A percentile compares a stretch with the other conserved stretches of the same genome.
Evolutionary conservation across 2,113 vertebrate species (phyloP).

Genomic region (Misgurnus anguillicaudatus): DNA sequence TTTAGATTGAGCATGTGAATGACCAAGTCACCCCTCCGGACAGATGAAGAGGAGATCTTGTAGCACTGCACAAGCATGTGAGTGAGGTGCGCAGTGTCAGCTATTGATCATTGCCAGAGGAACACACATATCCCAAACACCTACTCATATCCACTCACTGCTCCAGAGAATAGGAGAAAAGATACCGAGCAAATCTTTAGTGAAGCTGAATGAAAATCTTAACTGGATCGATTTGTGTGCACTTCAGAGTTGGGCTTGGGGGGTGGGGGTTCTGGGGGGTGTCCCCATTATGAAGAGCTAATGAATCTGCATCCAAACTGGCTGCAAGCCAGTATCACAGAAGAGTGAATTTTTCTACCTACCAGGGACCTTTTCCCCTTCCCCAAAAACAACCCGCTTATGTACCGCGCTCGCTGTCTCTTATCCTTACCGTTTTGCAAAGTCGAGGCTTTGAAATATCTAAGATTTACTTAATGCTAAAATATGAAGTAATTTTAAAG

Average conservation of each 20-base stretch:
- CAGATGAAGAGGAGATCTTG: constrained; percentile 20
- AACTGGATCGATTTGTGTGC: constrained; percentile 48
- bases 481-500: neutral
- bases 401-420: neutral
- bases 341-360: constrained; percentile 38
- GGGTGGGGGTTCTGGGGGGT: too few species aligned
- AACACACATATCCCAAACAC: constrained; percentile 32
- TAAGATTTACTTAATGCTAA: neutral
- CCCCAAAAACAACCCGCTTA: constrained; percentile 16
- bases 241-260: constrained; percentile 32
- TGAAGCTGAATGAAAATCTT: constrained; percentile 46
- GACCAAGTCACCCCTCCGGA: constrained; percentile 30
- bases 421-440: neutral
- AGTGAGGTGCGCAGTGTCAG: constrained; percentile 47
- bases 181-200: constrained; percentile 32
- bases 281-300: constrained; percentile 18
- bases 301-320: constrained; percentile 43
- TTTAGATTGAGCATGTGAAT: constrained; percentile 24
- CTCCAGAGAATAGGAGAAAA: constrained; percentile 30
- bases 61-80: constrained; percentile 31
- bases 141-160: constrained; percentile 22
- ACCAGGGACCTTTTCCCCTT: constrained; percentile 29
- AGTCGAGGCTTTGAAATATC: constrained; percentile 4
- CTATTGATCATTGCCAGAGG: constrained; percentile 49
- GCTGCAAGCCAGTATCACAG: constrained; percentile 31